Percentiles rank a stretch among this genome's conserved stretches.
Evolutionary conservation across 1,140 invertebrate species (phyloP).

Genomic region (Steinernema khuongi): DNA sequence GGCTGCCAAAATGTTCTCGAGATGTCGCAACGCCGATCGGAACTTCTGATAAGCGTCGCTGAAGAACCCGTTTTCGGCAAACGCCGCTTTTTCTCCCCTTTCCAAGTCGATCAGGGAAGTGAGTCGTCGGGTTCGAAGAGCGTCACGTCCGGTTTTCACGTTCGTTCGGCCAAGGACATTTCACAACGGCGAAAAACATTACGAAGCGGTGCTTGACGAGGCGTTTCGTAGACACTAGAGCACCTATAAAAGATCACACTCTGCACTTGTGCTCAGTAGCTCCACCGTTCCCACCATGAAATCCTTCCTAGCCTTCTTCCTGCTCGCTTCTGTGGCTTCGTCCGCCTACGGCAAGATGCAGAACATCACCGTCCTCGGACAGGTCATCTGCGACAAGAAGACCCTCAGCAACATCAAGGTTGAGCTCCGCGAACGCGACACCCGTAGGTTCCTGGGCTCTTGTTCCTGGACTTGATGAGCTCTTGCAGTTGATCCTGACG

Average conservation of each 20-base stretch:
- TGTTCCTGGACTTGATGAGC: no score
- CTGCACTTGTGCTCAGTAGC: not conserved
- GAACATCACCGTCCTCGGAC: not conserved
- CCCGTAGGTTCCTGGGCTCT: no score
- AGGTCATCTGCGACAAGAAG: not conserved
- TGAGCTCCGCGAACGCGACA: not conserved
- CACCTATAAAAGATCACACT: not conserved
- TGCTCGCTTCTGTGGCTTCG: not conserved
- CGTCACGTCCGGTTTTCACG: not conserved
- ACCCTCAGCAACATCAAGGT: not conserved
- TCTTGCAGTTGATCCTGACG: conserved; percentile 50
- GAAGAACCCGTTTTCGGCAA: not conserved
- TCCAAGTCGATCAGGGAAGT: not conserved
- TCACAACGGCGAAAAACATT: no score
- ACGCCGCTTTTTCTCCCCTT: not conserved
- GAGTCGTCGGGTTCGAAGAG: not conserved
- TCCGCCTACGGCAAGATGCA: not conserved
- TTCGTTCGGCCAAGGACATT: no score
- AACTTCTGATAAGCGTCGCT: not conserved
- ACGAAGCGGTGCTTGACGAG: no score
- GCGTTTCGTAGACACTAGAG: not conserved
- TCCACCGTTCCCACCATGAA: not conserved
- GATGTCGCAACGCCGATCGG: not conserved
- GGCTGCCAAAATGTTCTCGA: not conserved
- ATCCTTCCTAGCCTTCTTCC: not conserved